Base-by-base conservation (phyloP, 2,888 invertebrate species). In the Odontomyia ornata region DNA sequence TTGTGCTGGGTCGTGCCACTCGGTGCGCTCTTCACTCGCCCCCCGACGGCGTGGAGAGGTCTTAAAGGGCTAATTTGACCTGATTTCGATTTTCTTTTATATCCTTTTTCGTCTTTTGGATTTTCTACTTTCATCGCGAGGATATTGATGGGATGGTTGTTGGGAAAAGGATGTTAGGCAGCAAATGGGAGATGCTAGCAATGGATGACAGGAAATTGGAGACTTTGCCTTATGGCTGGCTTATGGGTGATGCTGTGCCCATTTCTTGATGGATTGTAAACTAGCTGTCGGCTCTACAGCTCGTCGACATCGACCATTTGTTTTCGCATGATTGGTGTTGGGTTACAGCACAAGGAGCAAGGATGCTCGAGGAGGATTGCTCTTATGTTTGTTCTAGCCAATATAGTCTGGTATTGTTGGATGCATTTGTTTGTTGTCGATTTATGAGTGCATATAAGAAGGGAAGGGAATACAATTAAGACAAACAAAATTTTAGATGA, bases 251-350 rank as follows among this genome's bases (percentile, higher is more conserved):
- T n/a, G 23, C n/a, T 18, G 47, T 25, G 25, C 13, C 47, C 30
- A 28, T 64, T 27, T 30, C 15, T 30, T 69, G 69, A 69, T 69
- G 46, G 69, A 69, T 69, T 18, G 46, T 52, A 18, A 69, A 18
- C 15, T 69, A 43, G 13, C 69, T 69, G n/a, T 69, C 65, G n/a
- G 47, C 13, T 47, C n/a, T 9, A 9, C 5, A 36, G 36, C 47
- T 23, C n/a, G 69, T 46, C 46, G 47, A 65, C 30, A 65, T 18
- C n/a, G 36, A 65, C 65, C n/a, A 30, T 65, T 65, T 65, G 65
- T 65, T 65, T 65, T 65, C 36, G 36, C 65, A 30, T n/a, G 43
- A 65, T 65, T 43, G 65, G 65, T 65, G 43, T 65, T 36, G 65
- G 65, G 30, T 65, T 65, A 65, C 65, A 65, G 13, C 65, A 15